Base-by-base conservation (phyloP, 2,113 vertebrate genomes). In the Anhinga rufa region DNA sequence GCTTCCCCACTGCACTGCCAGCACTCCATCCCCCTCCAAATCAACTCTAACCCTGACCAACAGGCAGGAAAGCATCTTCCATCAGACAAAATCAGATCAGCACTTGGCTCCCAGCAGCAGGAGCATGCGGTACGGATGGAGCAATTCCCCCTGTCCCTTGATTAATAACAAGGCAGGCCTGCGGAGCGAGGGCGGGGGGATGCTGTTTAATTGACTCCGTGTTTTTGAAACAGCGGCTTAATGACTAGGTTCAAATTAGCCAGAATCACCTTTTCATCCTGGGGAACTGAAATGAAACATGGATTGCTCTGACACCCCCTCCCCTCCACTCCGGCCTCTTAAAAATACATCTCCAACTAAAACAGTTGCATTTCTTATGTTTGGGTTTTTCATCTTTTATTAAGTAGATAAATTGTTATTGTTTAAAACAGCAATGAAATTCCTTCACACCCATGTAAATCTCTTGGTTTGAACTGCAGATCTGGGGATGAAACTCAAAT, bases 161-260 rank as follows among this genome's bases (percentile, higher is more conserved):
- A 72, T 91, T 89, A 79, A 84, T 64, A 90, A 62, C 18, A 32
- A 40, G n/a, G 1, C 88, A 86, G 62, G 51, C 38, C 58, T 24
- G 52, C 2, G 0, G 95, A 82, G 90, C 10, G 0, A 12, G 57
- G 77, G 51, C 0, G 42, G 42, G 76, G 16, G 31, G 12, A 36
- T 0, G 4, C 64, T 49, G 55, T 14, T 92, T 96, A 94, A 94
- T 94, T 94, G 93, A 75, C 83, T 82, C 17, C 4, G 26, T 68
- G 89, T 9, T 84, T 96, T 86, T 66, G 86, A 81, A 93, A 74
- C 38, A 9, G 58, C n/a, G 4, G 60, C 40, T 86, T 95, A 95
- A 96, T 89, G 81, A 84, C 48, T 52, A 28, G 71, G 52, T 91
- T 94, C 86, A 86, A 92, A 93, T 92, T 72, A 96, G 77, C 60